Conservation (phyloP, 2,113 vertebrate species). For the Thunnus thynnus region DNA sequence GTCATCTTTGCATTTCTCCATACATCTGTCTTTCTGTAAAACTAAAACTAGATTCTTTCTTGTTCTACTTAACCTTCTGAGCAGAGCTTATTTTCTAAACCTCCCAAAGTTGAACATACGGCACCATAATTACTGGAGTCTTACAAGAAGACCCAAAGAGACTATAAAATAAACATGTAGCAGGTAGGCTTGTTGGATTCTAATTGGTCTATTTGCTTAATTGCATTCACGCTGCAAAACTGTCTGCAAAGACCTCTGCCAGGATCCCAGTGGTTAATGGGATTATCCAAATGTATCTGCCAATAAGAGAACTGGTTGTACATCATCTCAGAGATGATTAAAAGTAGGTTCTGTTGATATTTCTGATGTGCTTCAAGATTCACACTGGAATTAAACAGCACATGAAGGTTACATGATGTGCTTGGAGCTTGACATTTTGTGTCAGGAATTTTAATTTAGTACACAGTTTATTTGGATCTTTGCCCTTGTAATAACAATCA, state of each 20-base stretch:
- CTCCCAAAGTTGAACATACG: not conserved
- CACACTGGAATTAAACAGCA: not conserved
- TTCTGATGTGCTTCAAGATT: constrained; percentile 9
- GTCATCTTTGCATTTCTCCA: not conserved
- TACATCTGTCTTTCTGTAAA: too few relatives aligned
- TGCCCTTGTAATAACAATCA: constrained; percentile 22
- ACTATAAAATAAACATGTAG: not conserved
- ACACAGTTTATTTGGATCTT: constrained; percentile 15
- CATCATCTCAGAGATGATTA: constrained; percentile 30
- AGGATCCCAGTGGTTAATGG: constrained; percentile 13
- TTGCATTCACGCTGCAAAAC: constrained; percentile 5
- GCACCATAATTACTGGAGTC: not conserved
- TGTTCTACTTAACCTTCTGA: not conserved
- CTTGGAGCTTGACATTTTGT: constrained; percentile 2
- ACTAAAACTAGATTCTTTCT: not conserved
- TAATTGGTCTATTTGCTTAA: constrained; percentile 22
- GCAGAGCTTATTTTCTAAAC: not conserved
- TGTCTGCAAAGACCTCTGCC: constrained; percentile 23
- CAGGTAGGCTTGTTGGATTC: not conserved
- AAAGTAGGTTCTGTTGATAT: constrained; percentile 31
- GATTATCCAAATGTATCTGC: constrained; percentile 24
- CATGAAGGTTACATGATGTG: not conserved
- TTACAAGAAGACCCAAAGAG: not conserved
- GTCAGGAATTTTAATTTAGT: constrained; percentile 13
- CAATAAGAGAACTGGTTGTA: constrained; percentile 7